Base-by-base conservation (phyloP, 2,888 invertebrate genomes). In the Brachynemurus nebulosus region DNA sequence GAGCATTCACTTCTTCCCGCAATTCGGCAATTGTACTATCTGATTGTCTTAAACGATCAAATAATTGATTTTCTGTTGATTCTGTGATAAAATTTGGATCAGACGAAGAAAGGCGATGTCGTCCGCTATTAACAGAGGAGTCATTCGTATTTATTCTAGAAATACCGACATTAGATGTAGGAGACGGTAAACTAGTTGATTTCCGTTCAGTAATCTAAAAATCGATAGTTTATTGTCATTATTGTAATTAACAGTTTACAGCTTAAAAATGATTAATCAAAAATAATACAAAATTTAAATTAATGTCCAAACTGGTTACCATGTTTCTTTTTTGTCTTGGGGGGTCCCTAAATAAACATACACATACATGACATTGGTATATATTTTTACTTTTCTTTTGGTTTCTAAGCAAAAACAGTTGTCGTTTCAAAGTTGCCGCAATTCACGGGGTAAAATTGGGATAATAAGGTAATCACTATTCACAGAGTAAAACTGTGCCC, bases 11-110 rank as follows among this genome's bases (percentile, higher is more conserved):
- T 55, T 82, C 78, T 20, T 69, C 71, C 50, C 74, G 74, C 0
- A 82, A 61, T 54, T 77, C 78, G 17, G 69, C 73, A 54, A 80
- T 79, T 3, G 76, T 79, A 30, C 69, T 72, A 56, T 76, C 78
- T 47, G 77, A 74, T 51, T 68, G 72, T 59, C 71, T 70, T 34
- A 82, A 63, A 59, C 80, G 76, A 52, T 77, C 42, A 20, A 25
- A 23, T 23, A 42, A 25, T 34, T 42, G 39, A 23, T 9, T 21
- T 9, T 39, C 30, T 4, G 30, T 30, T 30, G 30, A 12, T 12
- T 30, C 30, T n/a, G n/a, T 30, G 6, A 30, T 30, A 30, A 30
- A 30, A 12, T 30, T n/a, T 30, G 30, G 30, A 30, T 30, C 30
- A 14, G 30, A 30, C 14, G 30, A 12, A 12, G 30, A 30, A 12